These are phyloP conservation scores for Lamellibrachia satsuma DNA, from an alignment of 2,888 invertebrate genomes.

Conservation along the genomic window DNA sequence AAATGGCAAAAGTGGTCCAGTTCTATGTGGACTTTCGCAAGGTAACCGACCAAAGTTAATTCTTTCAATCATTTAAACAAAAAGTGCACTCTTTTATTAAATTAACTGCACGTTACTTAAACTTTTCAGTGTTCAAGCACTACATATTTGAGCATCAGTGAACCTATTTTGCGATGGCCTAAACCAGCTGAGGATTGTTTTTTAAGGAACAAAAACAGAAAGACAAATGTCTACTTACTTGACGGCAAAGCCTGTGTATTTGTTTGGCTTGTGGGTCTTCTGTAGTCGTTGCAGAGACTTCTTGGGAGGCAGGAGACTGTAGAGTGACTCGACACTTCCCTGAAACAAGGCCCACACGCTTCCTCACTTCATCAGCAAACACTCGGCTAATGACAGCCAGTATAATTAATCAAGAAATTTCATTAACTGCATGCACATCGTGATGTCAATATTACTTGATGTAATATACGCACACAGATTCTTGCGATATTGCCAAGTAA, in stretches of 20 bases:
- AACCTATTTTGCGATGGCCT: too few relatives aligned
- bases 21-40: too few relatives aligned
- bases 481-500: background rate
- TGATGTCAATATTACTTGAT: constrained; percentile 2
- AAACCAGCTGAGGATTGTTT: too few relatives aligned
- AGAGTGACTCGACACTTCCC: background rate
- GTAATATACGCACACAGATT: background rate
- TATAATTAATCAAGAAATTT: background rate
- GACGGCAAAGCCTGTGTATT: background rate
- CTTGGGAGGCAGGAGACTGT: background rate
- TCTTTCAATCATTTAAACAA: too few relatives aligned
- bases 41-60: too few relatives aligned
- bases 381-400: background rate
- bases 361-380: background rate
- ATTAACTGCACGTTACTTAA: too few relatives aligned
- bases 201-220: background rate
- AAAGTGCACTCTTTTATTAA: too few relatives aligned
- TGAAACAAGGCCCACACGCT: background rate
- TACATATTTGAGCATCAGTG: too few relatives aligned
- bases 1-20: too few relatives aligned
- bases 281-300: background rate
- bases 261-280: background rate
- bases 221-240: background rate
- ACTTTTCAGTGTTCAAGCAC: too few relatives aligned
- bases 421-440: background rate